A percentile compares a stretch with the other conserved stretches of the same genome.
These are phyloP conservation scores for Eulacestoma nigropectus DNA, from an alignment of 2,113 vertebrate species.

Conservation along the genomic window DNA sequence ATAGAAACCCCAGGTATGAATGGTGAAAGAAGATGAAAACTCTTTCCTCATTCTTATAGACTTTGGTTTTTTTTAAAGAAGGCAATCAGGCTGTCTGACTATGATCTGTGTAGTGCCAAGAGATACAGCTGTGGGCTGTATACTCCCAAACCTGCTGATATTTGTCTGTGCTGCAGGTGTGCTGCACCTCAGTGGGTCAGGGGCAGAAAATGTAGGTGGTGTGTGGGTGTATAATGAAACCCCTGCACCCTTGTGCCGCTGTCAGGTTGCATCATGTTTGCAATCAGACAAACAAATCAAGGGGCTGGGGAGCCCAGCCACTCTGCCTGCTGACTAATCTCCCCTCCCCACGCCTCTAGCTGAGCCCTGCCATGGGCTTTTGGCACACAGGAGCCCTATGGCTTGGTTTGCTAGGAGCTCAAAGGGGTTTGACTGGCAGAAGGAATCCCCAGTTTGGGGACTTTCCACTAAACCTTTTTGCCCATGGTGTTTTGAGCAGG, in stretches of 20 bases:
- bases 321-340: conserved; percentile 47
- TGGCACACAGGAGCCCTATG: background rate
- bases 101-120: background rate
- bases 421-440: background rate
- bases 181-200: background rate
- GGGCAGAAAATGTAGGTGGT: background rate
- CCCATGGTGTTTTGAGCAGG: background rate
- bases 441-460: background rate
- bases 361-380: background rate
- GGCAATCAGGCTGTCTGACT: background rate
- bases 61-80: background rate
- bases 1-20: background rate
- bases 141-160: background rate
- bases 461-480: background rate
- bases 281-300: conserved; percentile 9
- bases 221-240: conserved; percentile 31
- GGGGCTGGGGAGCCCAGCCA: background rate
- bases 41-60: background rate
- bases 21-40: background rate
- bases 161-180: background rate
- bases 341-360: background rate
- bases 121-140: background rate
- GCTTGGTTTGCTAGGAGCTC: background rate
- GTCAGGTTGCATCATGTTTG: background rate
- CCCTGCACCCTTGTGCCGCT: background rate